These are phyloP conservation scores for Theristicus caerulescens DNA, from an alignment of 2,113 vertebrate species.

Conservation along the genomic window DNA sequence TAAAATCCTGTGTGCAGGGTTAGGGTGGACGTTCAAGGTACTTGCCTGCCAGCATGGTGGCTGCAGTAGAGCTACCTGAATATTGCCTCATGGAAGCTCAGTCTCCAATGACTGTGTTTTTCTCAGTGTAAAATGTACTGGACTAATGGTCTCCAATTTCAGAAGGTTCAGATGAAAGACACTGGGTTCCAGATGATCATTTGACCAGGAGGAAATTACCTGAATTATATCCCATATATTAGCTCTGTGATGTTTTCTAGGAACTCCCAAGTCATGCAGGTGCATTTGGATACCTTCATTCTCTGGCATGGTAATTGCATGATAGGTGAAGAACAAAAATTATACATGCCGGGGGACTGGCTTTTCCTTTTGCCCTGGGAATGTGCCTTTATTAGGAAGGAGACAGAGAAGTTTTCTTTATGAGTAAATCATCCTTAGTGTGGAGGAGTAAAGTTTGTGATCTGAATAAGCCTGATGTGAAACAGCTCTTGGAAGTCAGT, in stretches of 20 bases:
- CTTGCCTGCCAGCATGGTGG: not conserved
- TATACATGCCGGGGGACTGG: accelerated
- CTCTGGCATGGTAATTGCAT: not conserved
- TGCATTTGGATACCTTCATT: not conserved
- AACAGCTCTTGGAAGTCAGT: not conserved
- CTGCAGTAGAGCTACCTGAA: not conserved
- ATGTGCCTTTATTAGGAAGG: not conserved
- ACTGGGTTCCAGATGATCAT: not conserved
- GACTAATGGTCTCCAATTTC: not conserved
- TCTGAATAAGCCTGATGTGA: not conserved
- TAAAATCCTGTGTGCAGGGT: not conserved
- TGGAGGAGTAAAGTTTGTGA: not conserved
- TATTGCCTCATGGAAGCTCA: not conserved
- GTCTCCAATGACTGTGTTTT: not conserved
- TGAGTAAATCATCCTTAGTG: not conserved
- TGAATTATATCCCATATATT: not conserved
- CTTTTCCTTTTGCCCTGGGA: not conserved
- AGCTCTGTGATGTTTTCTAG: not conserved
- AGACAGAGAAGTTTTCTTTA: not conserved
- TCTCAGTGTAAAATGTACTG: not conserved
- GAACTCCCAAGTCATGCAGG: not conserved
- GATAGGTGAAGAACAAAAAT: not conserved
- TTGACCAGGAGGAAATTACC: not conserved
- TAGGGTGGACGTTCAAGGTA: not conserved
- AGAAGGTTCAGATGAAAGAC: not conserved